Conservation (phyloP, 2,797 vertebrate genomes). For the Xyrichtys novacula region DNA sequence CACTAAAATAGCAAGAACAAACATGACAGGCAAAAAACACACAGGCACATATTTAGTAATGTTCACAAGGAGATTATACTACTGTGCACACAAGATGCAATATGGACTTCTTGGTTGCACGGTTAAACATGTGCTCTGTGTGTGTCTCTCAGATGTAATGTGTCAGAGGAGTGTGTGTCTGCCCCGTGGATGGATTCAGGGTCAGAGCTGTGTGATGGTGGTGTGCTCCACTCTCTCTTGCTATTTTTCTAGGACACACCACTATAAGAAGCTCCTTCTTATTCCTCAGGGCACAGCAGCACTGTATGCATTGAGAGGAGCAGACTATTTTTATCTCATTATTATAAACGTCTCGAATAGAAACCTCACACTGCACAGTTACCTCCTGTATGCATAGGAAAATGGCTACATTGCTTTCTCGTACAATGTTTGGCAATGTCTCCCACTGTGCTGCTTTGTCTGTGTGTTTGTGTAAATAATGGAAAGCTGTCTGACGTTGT, state of each 20-base stretch:
- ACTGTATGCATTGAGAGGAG: conserved; percentile 41
- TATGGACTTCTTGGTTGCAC: neutral
- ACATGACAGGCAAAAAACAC: neutral
- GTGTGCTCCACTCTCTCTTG: conserved; percentile 36
- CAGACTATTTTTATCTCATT: conserved; percentile 70
- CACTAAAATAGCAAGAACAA: neutral
- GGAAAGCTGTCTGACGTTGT: conserved; percentile 31
- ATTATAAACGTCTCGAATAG: conserved; percentile 61
- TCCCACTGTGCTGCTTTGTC: conserved; percentile 2
- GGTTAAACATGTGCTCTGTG: neutral
- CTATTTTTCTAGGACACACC: conserved; percentile 74
- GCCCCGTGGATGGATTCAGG: conserved; percentile 43
- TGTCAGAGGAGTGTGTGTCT: conserved; percentile 42
- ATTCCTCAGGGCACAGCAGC: conserved; percentile 48
- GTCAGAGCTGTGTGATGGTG: conserved; percentile 46
- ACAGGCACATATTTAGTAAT: neutral
- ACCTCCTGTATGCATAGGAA: conserved; percentile 28
- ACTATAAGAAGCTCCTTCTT: conserved; percentile 58
- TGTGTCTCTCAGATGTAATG: conserved; percentile 25
- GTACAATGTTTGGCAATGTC: neutral
- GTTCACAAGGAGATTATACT: neutral
- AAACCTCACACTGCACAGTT: conserved; percentile 37
- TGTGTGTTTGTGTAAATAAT: conserved; percentile 11
- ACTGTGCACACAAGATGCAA: neutral
- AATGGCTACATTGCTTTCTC: neutral